These are phyloP conservation scores for Aeoliscus strigatus DNA, from an alignment of 2,797 vertebrate genomes.

Conservation along the genomic window DNA sequence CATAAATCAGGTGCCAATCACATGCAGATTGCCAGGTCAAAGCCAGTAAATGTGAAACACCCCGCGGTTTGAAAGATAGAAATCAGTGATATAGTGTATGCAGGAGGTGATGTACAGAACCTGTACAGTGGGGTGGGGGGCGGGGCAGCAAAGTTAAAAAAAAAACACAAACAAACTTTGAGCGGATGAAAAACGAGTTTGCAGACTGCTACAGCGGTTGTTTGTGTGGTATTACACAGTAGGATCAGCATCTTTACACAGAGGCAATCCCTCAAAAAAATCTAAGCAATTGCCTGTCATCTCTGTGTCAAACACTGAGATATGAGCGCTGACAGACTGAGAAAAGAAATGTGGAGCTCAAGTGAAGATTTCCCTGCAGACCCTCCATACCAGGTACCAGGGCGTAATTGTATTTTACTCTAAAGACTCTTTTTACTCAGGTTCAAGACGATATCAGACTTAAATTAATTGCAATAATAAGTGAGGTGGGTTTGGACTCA, in stretches of 20 bases:
- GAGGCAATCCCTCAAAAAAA: slow-evolving; percentile 6
- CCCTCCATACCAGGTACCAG: slow-evolving; percentile 57
- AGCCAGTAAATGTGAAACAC: no score
- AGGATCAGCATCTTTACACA: slow-evolving; percentile 14
- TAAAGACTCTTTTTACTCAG: slow-evolving; percentile 69
- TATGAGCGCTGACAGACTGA: slow-evolving; percentile 25
- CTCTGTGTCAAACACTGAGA: slow-evolving; percentile 21
- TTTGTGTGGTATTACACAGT: slow-evolving; percentile 1
- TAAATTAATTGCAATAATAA: slow-evolving; percentile 75
- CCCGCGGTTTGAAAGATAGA: no score
- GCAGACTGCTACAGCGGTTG: background rate
- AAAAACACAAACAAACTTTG: background rate
- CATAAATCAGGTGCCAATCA: no score
- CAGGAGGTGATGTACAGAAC: no score
- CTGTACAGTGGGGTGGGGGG: no score
- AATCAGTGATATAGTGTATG: no score
- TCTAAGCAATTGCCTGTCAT: slow-evolving; percentile 22
- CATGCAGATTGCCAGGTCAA: no score
- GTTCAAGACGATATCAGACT: slow-evolving; percentile 53
- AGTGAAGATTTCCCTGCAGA: slow-evolving; percentile 73
- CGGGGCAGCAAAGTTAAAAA: no score
- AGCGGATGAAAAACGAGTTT: no score
- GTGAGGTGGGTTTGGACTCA: no score
- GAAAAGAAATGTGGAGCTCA: slow-evolving; percentile 61
- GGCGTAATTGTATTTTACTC: slow-evolving; percentile 72